A percentile compares a stretch with the other conserved stretches of the same genome.
Conservation (phyloP, 2,888 invertebrate genomes). For the Rhabditoides inermis region DNA sequence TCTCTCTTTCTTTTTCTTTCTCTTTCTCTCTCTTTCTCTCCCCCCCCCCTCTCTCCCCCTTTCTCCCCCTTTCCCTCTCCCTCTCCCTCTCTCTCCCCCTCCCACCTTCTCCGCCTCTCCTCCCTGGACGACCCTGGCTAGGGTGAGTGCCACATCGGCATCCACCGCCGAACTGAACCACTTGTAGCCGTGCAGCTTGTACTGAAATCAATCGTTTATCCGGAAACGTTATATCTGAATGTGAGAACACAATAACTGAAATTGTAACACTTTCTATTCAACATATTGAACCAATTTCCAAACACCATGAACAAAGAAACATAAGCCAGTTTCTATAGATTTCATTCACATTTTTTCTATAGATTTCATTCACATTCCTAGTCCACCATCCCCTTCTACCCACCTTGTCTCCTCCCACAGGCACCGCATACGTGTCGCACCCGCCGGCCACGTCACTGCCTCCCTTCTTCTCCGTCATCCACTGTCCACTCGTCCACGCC, state of each 20-base stretch:
- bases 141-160: slow-evolving; percentile 59
- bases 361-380: background rate
- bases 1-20: background rate
- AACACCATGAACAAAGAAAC: background rate
- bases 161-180: slow-evolving; percentile 62
- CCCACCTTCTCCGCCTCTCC: background rate
- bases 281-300: background rate
- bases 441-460: slow-evolving; percentile 60
- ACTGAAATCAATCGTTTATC: slow-evolving; percentile 16
- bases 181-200: slow-evolving; percentile 59
- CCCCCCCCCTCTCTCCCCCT: background rate
- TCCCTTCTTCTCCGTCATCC: slow-evolving; percentile 62
- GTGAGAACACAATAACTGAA: background rate
- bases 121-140: slow-evolving; percentile 55
- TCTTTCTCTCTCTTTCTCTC: background rate
- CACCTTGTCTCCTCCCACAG: slow-evolving; percentile 26
- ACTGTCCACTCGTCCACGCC: slow-evolving; percentile 62
- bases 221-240: background rate
- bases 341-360: background rate
- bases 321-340: too few species aligned
- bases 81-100: background rate
- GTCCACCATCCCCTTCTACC: background rate
- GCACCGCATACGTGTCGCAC: slow-evolving; percentile 40
- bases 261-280: background rate
- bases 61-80: background rate